These are phyloP conservation scores for Urocolius indicus DNA, from an alignment of 2,113 vertebrate genomes.

Conservation along the genomic window DNA sequence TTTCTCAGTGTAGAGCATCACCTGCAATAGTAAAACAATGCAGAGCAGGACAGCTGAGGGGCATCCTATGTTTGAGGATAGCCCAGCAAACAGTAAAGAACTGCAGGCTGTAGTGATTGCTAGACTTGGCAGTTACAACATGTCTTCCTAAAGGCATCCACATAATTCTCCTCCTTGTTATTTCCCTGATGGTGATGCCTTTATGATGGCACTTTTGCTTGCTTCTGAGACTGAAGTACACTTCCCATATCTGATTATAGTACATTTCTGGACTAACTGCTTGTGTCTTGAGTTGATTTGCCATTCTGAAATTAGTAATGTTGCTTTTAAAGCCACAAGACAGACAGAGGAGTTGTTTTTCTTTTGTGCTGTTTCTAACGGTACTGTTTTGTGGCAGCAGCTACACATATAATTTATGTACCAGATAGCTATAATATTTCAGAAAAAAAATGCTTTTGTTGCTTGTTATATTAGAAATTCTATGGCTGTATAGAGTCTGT, in stretches of 20 bases:
- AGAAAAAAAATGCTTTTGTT: not conserved
- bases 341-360: not conserved
- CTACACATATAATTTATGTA: not conserved
- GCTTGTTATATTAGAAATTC: conserved; percentile 17
- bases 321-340: not conserved
- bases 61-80: not conserved
- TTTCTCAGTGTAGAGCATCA: not conserved
- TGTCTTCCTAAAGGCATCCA: not conserved
- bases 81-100: not conserved
- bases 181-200: not conserved
- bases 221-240: not conserved
- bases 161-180: not conserved
- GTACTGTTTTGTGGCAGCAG: not conserved
- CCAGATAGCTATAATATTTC: not conserved
- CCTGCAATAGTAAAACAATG: not conserved
- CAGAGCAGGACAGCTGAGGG: not conserved
- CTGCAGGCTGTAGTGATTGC: not conserved
- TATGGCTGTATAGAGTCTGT: not conserved
- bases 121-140: not conserved
- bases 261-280: not conserved
- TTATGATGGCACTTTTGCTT: not conserved
- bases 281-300: not conserved
- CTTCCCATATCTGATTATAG: not conserved
- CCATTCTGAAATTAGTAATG: not conserved
- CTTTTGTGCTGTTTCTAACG: not conserved